Conservation (phyloP, 2,113 vertebrate species). For the Nyctereutes procyonoides region DNA sequence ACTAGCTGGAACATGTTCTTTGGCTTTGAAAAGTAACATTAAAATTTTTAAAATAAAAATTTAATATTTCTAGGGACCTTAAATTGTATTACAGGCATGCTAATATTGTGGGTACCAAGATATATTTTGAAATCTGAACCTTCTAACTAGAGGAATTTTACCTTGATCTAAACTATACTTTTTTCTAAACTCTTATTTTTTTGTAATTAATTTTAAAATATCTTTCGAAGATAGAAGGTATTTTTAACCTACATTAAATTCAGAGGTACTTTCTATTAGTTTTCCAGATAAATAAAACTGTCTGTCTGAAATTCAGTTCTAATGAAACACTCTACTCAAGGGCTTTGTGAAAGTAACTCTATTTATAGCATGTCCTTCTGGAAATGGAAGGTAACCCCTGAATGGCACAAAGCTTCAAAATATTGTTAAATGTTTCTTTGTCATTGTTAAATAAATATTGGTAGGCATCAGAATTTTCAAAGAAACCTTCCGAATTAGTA, state of each 20-base stretch:
- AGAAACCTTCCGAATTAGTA: background rate
- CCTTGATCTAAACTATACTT: background rate
- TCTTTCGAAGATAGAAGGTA: background rate
- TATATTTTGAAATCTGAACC: slow-evolving; percentile 34
- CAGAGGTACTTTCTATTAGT: background rate
- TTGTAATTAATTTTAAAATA: slow-evolving; percentile 33
- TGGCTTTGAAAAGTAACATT: background rate
- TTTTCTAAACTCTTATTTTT: background rate
- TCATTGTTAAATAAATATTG: background rate
- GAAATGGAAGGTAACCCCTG: slow-evolving; percentile 2
- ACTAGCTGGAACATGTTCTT: background rate
- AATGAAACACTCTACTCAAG: background rate
- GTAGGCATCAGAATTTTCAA: background rate
- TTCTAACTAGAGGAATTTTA: background rate
- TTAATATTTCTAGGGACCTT: background rate
- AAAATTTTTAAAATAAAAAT: background rate
- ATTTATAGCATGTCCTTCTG: background rate
- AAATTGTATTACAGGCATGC: background rate
- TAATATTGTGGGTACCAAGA: background rate
- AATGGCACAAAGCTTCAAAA: background rate
- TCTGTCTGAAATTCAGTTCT: slow-evolving; percentile 9
- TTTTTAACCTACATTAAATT: slow-evolving; percentile 39
- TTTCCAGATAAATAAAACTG: slow-evolving; percentile 24
- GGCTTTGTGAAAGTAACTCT: background rate
- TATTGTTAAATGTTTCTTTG: background rate